phyloP scores from a whole-genome alignment of 2,797 vertebrate genomes.

The Erethizon dorsatum region DNA sequence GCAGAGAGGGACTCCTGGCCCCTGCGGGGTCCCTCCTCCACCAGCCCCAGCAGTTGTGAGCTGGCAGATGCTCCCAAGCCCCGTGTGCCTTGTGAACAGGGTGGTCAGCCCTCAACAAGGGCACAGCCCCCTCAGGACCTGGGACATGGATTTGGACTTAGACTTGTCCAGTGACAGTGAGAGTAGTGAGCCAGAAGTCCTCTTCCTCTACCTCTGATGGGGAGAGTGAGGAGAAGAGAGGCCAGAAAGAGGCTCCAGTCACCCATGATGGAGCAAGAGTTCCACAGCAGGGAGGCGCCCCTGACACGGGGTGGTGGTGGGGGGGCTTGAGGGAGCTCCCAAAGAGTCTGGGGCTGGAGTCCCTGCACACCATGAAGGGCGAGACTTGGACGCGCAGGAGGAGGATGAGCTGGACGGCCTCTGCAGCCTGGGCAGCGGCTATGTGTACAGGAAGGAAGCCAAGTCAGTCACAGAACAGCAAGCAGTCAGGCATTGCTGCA shows the following conservation, averaged over 20 bases:
- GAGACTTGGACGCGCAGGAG: slow-evolving; percentile 86
- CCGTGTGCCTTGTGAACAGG: slow-evolving; percentile 78
- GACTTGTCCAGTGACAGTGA: slow-evolving; percentile 97
- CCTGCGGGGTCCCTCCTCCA: slow-evolving; percentile 62
- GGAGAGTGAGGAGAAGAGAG: slow-evolving; percentile 87
- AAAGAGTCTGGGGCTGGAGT: slow-evolving; percentile 71
- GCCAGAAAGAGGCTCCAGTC: slow-evolving; percentile 81
- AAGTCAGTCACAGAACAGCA: slow-evolving; percentile 99
- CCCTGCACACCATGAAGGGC: slow-evolving; percentile 75
- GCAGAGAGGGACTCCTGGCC: slow-evolving; percentile 83
- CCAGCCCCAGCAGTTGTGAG: slow-evolving; percentile 79
- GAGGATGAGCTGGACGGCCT: slow-evolving; percentile 91
- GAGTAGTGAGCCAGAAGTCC: slow-evolving; percentile 87
- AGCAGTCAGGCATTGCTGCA: slow-evolving; percentile 96
- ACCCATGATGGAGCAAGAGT: slow-evolving; percentile 47
- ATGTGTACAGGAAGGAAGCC: slow-evolving; percentile 93
- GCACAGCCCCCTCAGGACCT: slow-evolving; percentile 76
- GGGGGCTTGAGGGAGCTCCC: background rate
- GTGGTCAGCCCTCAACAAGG: slow-evolving; percentile 78
- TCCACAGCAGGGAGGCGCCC: slow-evolving; percentile 70
- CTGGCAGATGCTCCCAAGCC: background rate
- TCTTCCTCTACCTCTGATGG: slow-evolving; percentile 85
- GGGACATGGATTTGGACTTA: slow-evolving; percentile 93
- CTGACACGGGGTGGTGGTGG: background rate
- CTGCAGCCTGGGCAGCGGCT: slow-evolving; percentile 92